A percentile compares a stretch with the other conserved stretches of the same genome.
These are phyloP conservation scores for Leptatherina wallacei DNA, from an alignment of 2,797 vertebrate genomes.

Conservation along the genomic window DNA sequence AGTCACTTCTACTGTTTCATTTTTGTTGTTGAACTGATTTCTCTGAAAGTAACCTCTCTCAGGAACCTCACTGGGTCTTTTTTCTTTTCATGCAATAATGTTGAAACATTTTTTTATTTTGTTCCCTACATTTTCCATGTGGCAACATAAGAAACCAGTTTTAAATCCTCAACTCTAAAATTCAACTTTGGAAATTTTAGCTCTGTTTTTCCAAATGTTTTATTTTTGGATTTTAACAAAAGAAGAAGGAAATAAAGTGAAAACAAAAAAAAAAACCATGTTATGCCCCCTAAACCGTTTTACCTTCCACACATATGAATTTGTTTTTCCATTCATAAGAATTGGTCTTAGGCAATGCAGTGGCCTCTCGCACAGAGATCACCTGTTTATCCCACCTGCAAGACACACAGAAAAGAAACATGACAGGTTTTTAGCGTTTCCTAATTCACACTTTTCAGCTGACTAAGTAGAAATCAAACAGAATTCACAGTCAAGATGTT, in stretches of 20 bases:
- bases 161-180: neutral
- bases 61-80: no score
- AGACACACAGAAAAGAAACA: conserved; percentile 32
- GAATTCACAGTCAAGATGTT: neutral
- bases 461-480: neutral
- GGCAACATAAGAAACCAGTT: neutral
- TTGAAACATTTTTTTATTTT: neutral
- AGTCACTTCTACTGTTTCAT: no score
- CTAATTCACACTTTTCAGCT: neutral
- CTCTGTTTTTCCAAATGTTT: neutral
- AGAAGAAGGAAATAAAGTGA: neutral
- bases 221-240: neutral
- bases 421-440: neutral
- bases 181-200: neutral
- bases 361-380: conserved; percentile 93
- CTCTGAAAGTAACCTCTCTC: neutral
- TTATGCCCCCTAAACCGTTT: conserved; percentile 25
- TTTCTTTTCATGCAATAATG: no score
- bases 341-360: conserved; percentile 86
- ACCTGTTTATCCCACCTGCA: conserved; percentile 89
- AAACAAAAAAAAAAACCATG: neutral
- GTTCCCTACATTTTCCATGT: neutral
- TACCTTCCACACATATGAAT: conserved; percentile 97
- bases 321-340: conserved; percentile 91
- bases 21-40: no score